These are phyloP conservation scores for Melanotaenia trifasciata DNA, from an alignment of 2,797 vertebrate species.

Conservation along the genomic window DNA sequence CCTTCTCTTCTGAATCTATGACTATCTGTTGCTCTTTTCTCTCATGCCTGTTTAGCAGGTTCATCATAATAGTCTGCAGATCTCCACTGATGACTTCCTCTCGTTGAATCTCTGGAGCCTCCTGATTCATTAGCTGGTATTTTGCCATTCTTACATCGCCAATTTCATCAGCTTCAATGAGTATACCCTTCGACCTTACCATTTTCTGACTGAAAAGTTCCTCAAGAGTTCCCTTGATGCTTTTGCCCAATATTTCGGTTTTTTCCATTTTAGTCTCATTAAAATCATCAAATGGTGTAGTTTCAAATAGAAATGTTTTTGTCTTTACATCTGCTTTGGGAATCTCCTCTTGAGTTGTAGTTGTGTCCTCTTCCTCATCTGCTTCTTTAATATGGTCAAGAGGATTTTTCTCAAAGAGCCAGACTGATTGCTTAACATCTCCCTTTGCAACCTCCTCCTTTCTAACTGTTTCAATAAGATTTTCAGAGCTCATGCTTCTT, in stretches of 20 bases:
- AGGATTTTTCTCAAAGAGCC: slow-evolving; percentile 93
- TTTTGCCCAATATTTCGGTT: slow-evolving; percentile 91
- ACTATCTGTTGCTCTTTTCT: slow-evolving; percentile 79
- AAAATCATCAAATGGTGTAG: slow-evolving; percentile 90
- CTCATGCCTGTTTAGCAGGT: slow-evolving; percentile 86
- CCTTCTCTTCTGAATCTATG: slow-evolving; percentile 90
- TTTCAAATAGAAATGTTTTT: slow-evolving; percentile 95
- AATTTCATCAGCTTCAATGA: slow-evolving; percentile 92
- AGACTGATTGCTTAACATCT: slow-evolving; percentile 91
- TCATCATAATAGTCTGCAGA: slow-evolving; percentile 91
- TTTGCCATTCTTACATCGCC: slow-evolving; percentile 94
- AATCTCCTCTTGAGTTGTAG: slow-evolving; percentile 82
- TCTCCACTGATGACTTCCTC: slow-evolving; percentile 90
- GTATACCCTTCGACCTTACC: slow-evolving; percentile 89
- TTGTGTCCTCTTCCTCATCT: slow-evolving; percentile 72
- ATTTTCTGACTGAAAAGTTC: slow-evolving; percentile 90
- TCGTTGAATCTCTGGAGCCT: slow-evolving; percentile 90
- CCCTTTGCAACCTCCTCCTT: slow-evolving; percentile 90
- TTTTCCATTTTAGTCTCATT: slow-evolving; percentile 86
- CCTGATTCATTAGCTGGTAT: slow-evolving; percentile 91
- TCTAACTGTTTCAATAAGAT: slow-evolving; percentile 86
- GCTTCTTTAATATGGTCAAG: slow-evolving; percentile 88
- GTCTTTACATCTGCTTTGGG: slow-evolving; percentile 91
- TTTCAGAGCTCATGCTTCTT: slow-evolving; percentile 86
- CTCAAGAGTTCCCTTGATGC: slow-evolving; percentile 90